Conservation (phyloP, 2,888 invertebrate genomes). For the Deilephila elpenor region DNA sequence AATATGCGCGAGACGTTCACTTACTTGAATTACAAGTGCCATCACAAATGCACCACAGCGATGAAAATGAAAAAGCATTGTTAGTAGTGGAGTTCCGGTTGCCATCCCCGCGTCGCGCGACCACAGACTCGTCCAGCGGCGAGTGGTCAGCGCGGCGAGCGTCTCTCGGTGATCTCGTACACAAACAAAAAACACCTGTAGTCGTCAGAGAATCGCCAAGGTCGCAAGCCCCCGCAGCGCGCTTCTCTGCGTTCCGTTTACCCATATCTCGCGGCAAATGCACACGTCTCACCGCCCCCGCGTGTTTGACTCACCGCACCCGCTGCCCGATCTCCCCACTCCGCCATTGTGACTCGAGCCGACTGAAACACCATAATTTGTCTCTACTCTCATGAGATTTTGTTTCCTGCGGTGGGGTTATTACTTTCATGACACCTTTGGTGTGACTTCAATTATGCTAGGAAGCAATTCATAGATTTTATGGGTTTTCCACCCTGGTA, state of each 20-base stretch:
- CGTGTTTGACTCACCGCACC: constrained; percentile 69
- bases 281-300: constrained; percentile 72
- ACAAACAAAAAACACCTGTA: constrained; percentile 84
- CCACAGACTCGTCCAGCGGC: constrained; percentile 49
- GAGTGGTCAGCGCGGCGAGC: constrained; percentile 60
- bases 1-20: constrained; percentile 1
- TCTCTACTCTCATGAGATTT: constrained; percentile 37
- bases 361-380: constrained; percentile 66
- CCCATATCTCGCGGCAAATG: constrained; percentile 83
- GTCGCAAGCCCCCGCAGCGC: constrained; percentile 78
- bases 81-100: constrained; percentile 70
- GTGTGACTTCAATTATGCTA: not conserved
- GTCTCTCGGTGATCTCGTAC: constrained; percentile 67
- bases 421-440: not conserved
- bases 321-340: constrained; percentile 51
- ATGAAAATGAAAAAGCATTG: constrained; percentile 47
- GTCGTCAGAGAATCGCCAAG: constrained; percentile 81
- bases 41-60: not conserved
- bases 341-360: constrained; percentile 56
- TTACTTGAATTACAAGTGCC: not conserved
- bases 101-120: constrained; percentile 57
- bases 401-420: not conserved
- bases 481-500: not conserved
- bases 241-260: constrained; percentile 80
- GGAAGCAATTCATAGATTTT: not conserved